Percentiles rank a stretch among this genome's conserved stretches.
Conservation (phyloP, 2,113 vertebrate species). For the Cynopterus brachyotis region DNA sequence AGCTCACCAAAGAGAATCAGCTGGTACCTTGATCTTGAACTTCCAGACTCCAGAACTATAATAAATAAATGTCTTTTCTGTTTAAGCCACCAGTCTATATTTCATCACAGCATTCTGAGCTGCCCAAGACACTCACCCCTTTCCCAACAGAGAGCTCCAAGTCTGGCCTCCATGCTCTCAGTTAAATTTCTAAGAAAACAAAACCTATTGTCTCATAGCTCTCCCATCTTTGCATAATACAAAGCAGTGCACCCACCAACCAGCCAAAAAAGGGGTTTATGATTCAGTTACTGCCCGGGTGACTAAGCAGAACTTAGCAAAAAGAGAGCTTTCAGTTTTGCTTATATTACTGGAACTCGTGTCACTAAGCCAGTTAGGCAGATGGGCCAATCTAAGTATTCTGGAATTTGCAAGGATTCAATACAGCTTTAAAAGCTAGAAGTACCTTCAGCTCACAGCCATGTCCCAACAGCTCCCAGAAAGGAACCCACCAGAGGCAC, state of each 20-base stretch:
- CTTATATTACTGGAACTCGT: background rate
- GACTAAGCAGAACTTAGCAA: background rate
- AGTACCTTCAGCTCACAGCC: background rate
- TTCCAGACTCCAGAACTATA: background rate
- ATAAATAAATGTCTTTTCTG: too few relatives aligned
- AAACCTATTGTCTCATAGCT: background rate
- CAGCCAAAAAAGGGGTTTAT: background rate
- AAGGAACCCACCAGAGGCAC: background rate
- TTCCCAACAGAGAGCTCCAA: background rate
- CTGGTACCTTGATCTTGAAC: background rate
- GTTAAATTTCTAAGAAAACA: background rate
- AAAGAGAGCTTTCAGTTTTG: background rate
- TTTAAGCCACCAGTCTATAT: background rate
- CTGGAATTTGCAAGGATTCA: background rate
- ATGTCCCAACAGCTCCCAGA: background rate
- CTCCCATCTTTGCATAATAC: background rate
- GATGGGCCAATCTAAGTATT: background rate
- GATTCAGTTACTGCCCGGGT: background rate
- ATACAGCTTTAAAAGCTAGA: background rate
- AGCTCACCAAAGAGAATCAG: background rate
- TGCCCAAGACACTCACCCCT: background rate
- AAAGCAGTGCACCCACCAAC: background rate
- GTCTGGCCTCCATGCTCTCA: background rate
- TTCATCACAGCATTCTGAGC: background rate
- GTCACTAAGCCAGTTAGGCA: background rate